A percentile compares a stretch with the other conserved stretches of the same genome.
Conservation (phyloP, 2,888 invertebrate genomes). For the Synanthedon myopaeformis region DNA sequence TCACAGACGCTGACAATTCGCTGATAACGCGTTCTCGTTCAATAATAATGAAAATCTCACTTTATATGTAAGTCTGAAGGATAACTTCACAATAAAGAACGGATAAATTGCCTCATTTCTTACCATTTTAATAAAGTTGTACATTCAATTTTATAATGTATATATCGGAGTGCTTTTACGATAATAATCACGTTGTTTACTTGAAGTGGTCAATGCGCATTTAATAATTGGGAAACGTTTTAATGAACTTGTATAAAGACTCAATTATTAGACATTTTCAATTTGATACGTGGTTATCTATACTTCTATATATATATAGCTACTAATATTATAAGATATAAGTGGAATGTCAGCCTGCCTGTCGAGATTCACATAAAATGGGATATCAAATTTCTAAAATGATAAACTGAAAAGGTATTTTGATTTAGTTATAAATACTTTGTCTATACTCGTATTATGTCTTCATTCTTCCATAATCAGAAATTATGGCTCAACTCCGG, state of each 20-base stretch:
- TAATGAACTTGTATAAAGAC: constrained; percentile 42
- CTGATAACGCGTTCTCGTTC: constrained; percentile 19
- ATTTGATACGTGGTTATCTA: not conserved
- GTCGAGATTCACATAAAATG: constrained; percentile 11
- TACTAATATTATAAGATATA: too few relatives aligned
- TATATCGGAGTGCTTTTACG: constrained; percentile 35
- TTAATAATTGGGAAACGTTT: constrained; percentile 36
- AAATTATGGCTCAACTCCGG: constrained; percentile 51
- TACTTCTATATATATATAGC: too few relatives aligned
- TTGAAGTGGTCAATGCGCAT: constrained; percentile 24
- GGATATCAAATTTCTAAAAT: too few relatives aligned
- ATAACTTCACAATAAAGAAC: constrained; percentile 34
- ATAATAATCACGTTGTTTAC: constrained; percentile 47
- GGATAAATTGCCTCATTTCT: constrained; percentile 20
- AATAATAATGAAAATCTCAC: constrained; percentile 28
- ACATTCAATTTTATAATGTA: constrained; percentile 33
- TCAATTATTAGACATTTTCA: constrained; percentile 36
- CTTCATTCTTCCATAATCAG: constrained; percentile 58
- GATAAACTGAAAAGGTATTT: constrained; percentile 28
- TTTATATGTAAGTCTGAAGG: constrained; percentile 35
- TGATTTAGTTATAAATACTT: constrained; percentile 22
- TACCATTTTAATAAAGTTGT: constrained; percentile 54
- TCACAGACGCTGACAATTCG: constrained; percentile 17
- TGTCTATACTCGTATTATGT: constrained; percentile 34
- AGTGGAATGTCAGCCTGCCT: not conserved